Conservation (phyloP, 2,797 vertebrate species). For the Synanceia verrucosa region DNA sequence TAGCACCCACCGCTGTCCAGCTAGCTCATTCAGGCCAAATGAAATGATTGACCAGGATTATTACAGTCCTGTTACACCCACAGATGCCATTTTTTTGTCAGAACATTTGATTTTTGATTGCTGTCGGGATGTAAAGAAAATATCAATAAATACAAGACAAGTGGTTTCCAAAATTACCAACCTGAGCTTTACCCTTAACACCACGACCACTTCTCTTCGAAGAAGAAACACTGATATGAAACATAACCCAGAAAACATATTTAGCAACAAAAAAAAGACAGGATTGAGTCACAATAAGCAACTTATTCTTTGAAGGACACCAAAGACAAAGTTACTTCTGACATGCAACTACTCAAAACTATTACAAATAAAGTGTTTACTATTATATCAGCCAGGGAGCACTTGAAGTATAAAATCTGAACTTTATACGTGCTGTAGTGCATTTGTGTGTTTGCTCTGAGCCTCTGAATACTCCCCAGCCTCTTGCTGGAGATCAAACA, state of each 20-base stretch:
- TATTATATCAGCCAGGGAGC: conserved; percentile 3
- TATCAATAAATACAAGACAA: not conserved
- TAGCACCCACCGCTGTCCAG: not conserved
- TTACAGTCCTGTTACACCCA: not conserved
- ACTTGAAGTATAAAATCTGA: conserved; percentile 32
- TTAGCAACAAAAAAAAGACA: not conserved
- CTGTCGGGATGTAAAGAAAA: not conserved
- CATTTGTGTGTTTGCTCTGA: conserved; percentile 54
- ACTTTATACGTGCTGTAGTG: conserved; percentile 21
- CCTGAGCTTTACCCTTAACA: not conserved
- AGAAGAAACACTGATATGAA: not conserved
- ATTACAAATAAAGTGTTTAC: conserved; percentile 20
- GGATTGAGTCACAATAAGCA: too few species aligned
- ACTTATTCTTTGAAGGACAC: not conserved
- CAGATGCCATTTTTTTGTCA: not conserved
- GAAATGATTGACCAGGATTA: too few species aligned
- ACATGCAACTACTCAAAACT: not conserved
- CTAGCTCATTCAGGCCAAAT: too few species aligned
- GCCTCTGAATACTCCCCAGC: conserved; percentile 42
- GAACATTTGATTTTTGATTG: not conserved
- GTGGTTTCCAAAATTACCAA: not conserved
- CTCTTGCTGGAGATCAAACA: conserved; percentile 69
- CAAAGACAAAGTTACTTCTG: not conserved
- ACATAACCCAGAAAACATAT: not conserved
- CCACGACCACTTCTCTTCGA: not conserved